Percentiles rank a stretch among this genome's conserved stretches.
These are phyloP conservation scores for Tetraneura akinire DNA, from an alignment of 1,140 invertebrate species.

Conservation along the genomic window DNA sequence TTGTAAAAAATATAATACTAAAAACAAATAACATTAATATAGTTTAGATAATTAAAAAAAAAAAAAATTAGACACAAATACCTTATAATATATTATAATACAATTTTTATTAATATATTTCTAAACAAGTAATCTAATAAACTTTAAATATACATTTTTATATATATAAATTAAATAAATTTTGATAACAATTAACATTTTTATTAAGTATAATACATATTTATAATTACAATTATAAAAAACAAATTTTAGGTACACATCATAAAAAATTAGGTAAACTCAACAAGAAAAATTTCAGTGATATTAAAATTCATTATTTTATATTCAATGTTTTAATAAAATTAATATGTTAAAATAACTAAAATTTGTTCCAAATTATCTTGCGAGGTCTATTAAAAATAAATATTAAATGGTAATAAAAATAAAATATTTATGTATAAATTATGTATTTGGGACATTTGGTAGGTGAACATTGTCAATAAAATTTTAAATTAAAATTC, in stretches of 20 bases:
- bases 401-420: background rate
- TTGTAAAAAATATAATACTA: too few relatives aligned
- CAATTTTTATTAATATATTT: slow-evolving; percentile 8
- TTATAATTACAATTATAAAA: slow-evolving; percentile 7
- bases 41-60: too few relatives aligned
- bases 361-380: background rate
- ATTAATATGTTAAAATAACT: background rate
- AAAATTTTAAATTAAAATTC: background rate
- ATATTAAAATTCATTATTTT: background rate
- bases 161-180: slow-evolving; percentile 28
- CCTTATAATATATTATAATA: background rate
- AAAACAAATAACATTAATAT: too few relatives aligned
- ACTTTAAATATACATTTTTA: background rate
- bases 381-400: slow-evolving; percentile 1
- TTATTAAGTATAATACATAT: slow-evolving; percentile 14
- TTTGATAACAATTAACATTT: slow-evolving; percentile 35
- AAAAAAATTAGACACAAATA: too few relatives aligned
- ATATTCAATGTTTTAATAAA: background rate
- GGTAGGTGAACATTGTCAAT: background rate
- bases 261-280: slow-evolving; percentile 25
- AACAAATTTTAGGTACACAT: slow-evolving; percentile 24
- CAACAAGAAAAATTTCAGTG: slow-evolving; percentile 11
- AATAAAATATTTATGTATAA: background rate
- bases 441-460: background rate
- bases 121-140: slow-evolving; percentile 12